A percentile compares a stretch with the other conserved stretches of the same genome.
These are phyloP conservation scores for Ramazzottius varieornatus DNA, from an alignment of 2,888 invertebrate genomes.

Conservation along the genomic window DNA sequence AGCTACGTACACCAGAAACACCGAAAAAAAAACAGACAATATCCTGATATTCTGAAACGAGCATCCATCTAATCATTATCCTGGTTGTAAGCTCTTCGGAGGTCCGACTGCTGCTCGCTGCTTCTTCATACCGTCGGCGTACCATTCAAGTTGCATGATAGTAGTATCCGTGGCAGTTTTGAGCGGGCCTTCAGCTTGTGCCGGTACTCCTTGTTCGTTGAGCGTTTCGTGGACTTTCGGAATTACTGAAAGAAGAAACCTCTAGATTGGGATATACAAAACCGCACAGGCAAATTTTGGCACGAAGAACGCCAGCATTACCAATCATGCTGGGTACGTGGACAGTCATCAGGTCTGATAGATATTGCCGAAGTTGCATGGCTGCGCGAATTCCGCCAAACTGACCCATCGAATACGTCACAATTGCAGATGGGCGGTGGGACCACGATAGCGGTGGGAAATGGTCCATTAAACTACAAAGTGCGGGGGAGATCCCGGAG, in stretches of 20 bases:
- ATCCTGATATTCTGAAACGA: too few species aligned
- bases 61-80: too few species aligned
- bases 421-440: not conserved
- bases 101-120: not conserved
- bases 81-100: too few species aligned
- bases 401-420: not conserved
- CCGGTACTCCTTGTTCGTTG: constrained; percentile 17
- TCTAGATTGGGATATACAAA: too few species aligned
- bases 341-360: not conserved
- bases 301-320: too few species aligned
- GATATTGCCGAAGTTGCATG: not conserved
- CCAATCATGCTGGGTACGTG: not conserved
- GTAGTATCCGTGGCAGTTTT: constrained; percentile 13
- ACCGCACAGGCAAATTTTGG: too few species aligned
- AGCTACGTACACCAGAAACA: too few species aligned
- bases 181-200: constrained; percentile 14
- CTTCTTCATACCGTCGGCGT: constrained; percentile 19
- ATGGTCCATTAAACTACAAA: not conserved
- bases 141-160: constrained; percentile 23
- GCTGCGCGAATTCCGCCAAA: constrained; percentile 2
- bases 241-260: constrained; percentile 11
- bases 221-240: constrained; percentile 18
- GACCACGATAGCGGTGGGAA: not conserved
- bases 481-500: not conserved
- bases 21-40: too few species aligned